Conservation (phyloP, 1,140 invertebrate species). For the Drusus annulatus region DNA sequence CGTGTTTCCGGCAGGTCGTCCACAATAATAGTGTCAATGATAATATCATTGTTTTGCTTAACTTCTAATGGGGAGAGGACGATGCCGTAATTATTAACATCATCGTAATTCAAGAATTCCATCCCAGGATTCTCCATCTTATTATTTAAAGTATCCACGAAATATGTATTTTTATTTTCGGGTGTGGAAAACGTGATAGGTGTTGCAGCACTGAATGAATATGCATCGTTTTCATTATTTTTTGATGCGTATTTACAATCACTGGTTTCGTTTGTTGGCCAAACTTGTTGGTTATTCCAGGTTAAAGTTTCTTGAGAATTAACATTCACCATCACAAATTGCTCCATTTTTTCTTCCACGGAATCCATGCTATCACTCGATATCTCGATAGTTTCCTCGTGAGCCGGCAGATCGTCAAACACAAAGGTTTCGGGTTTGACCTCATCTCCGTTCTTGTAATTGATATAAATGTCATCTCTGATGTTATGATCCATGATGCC, state of each 20-base stretch:
- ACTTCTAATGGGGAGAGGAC: constrained; percentile 28
- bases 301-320: neutral
- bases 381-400: constrained; percentile 43
- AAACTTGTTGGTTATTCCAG: constrained; percentile 9
- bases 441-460: neutral
- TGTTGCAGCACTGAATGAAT: neutral
- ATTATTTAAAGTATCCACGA: neutral
- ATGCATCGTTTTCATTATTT: neutral
- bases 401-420: constrained; percentile 40
- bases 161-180: constrained; percentile 14
- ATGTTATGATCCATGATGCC: neutral
- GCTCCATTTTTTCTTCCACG: neutral
- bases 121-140: neutral
- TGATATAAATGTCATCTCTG: constrained; percentile 1
- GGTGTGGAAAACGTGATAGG: neutral
- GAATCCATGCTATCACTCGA: constrained; percentile 7
- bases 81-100: constrained; percentile 8
- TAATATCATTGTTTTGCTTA: constrained; percentile 41
- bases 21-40: constrained; percentile 43
- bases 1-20: neutral
- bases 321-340: neutral
- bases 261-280: neutral
- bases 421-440: constrained; percentile 13
- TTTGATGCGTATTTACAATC: neutral
- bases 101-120: constrained; percentile 21